phyloP scores from a whole-genome alignment of 92 coral and sea anemone species.

The Hydrozoanthus gracilis region DNA sequence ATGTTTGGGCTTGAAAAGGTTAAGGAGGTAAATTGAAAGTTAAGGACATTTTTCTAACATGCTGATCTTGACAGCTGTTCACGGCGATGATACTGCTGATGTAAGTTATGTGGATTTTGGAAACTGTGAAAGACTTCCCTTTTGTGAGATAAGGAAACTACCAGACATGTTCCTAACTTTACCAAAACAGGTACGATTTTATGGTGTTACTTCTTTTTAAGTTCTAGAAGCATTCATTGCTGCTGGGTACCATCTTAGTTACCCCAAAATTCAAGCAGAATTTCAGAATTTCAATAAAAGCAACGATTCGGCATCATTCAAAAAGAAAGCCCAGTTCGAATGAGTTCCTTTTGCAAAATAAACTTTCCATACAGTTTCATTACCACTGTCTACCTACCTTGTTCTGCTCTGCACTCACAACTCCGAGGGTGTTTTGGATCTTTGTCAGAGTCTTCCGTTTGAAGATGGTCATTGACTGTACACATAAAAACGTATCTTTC shows the following conservation, averaged over 20 bases:
- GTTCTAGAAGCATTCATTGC: background rate
- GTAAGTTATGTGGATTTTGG: slow-evolving; percentile 95
- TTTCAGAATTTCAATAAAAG: background rate
- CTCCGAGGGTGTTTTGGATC: too few relatives aligned
- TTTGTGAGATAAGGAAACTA: slow-evolving; percentile 85
- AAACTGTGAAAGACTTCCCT: slow-evolving; percentile 84
- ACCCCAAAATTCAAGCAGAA: background rate
- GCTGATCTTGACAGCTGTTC: slow-evolving; percentile 57
- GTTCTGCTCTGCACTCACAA: too few relatives aligned
- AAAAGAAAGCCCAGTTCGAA: too few relatives aligned
- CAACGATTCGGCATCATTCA: too few relatives aligned
- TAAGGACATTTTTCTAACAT: background rate
- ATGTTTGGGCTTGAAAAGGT: background rate
- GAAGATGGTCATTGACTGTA: too few relatives aligned
- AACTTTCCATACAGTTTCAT: too few relatives aligned
- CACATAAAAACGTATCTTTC: too few relatives aligned
- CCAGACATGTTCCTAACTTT: slow-evolving; percentile 83
- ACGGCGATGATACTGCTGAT: slow-evolving; percentile 79
- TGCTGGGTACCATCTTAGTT: too few relatives aligned
- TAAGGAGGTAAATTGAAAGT: background rate
- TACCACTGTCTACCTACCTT: too few relatives aligned
- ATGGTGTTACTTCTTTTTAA: background rate
- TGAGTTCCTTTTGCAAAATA: too few relatives aligned
- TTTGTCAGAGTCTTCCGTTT: too few relatives aligned
- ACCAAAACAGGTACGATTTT: slow-evolving; percentile 73